These are phyloP conservation scores for Apodemia zela DNA, from an alignment of 2,888 invertebrate species.

Conservation along the genomic window DNA sequence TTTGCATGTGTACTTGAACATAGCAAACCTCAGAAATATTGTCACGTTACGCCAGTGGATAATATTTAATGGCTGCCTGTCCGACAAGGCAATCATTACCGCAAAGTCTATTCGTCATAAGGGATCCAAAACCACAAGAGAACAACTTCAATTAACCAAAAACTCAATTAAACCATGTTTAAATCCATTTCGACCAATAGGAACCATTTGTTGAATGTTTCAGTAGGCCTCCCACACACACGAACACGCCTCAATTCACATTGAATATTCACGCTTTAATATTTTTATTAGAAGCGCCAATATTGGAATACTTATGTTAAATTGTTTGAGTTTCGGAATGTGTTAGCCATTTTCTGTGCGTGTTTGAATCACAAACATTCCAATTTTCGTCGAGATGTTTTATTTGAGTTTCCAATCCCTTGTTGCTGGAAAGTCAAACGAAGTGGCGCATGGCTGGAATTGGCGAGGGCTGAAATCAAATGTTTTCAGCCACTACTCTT, in stretches of 20 bases:
- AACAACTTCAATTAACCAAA: too few relatives aligned
- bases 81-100: too few relatives aligned
- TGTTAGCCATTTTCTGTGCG: not conserved
- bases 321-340: not conserved
- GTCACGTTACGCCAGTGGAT: too few relatives aligned
- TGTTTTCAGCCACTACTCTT: not conserved
- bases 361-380: conserved; percentile 10
- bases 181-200: too few relatives aligned
- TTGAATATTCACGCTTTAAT: not conserved
- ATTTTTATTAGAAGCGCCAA: not conserved
- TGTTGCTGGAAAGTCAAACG: conserved; percentile 1
- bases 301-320: conserved; percentile 6
- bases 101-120: too few relatives aligned
- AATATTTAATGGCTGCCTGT: too few relatives aligned
- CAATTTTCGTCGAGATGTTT: conserved; percentile 12
- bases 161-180: too few relatives aligned
- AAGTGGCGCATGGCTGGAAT: not conserved
- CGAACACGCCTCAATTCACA: not conserved
- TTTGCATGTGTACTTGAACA: too few relatives aligned
- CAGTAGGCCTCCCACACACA: not conserved
- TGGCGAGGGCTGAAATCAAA: not conserved
- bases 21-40: too few relatives aligned
- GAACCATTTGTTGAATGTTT: too few relatives aligned
- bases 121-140: too few relatives aligned
- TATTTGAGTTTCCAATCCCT: conserved; percentile 2